These are phyloP conservation scores for Drosophila rubida DNA, from an alignment of 2,888 invertebrate species.

Conservation along the genomic window DNA sequence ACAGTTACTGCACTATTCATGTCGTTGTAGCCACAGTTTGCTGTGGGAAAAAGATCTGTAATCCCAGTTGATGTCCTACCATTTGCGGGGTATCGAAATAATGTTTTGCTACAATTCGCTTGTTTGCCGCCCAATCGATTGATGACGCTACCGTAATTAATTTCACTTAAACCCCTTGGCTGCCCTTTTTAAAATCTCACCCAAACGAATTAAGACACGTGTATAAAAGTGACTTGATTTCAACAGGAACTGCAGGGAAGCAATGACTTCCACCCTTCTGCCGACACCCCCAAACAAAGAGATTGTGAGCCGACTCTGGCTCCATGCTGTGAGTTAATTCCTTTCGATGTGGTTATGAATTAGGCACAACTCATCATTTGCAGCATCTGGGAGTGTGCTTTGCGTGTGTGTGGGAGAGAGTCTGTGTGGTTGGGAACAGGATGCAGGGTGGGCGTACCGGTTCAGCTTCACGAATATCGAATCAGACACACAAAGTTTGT, in stretches of 20 bases:
- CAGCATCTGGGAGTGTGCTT: conserved; percentile 64
- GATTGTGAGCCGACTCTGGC: conserved; percentile 27
- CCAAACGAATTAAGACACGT: conserved; percentile 81
- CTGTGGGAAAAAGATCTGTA: not conserved
- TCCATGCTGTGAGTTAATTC: conserved; percentile 81
- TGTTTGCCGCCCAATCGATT: conserved; percentile 65
- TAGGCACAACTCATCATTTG: conserved; percentile 83
- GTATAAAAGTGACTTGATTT: conserved; percentile 64
- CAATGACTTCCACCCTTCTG: conserved; percentile 44
- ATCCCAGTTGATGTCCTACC: not conserved
- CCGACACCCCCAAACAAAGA: conserved; percentile 12
- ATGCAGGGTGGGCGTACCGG: conserved; percentile 44
- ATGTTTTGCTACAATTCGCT: conserved; percentile 4
- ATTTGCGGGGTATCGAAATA: not conserved
- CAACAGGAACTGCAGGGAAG: conserved; percentile 52
- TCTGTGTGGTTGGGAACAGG: conserved; percentile 3
- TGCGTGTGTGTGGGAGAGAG: conserved; percentile 12
- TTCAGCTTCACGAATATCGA: conserved; percentile 46
- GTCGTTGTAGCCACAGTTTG: not conserved
- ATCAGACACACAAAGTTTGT: conserved; percentile 74
- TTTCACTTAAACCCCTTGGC: conserved; percentile 71
- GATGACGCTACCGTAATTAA: conserved; percentile 81
- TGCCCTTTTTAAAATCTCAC: conserved; percentile 69
- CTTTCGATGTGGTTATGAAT: conserved; percentile 84
- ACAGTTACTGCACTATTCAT: not conserved